These are phyloP conservation scores for Phalanger gymnotis DNA, from an alignment of 2,797 vertebrate genomes.

Conservation along the genomic window DNA sequence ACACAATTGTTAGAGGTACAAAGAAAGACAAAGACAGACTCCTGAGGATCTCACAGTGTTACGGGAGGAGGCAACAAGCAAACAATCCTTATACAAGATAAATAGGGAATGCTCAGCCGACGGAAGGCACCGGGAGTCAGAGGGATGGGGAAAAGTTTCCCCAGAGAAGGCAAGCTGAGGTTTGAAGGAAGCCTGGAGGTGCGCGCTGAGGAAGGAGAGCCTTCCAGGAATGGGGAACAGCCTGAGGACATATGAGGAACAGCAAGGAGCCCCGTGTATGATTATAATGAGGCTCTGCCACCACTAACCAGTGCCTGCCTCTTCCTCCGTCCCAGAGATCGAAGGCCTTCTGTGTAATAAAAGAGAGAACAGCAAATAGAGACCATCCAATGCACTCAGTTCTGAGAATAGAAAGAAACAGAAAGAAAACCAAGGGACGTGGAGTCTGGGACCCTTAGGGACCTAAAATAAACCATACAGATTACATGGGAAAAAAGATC, in stretches of 20 bases:
- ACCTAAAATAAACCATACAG: conserved; percentile 70
- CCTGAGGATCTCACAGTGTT: background rate
- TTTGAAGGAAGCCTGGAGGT: background rate
- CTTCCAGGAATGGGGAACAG: background rate
- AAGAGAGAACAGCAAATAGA: conserved; percentile 71
- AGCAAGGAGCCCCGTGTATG: background rate
- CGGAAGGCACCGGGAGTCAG: background rate
- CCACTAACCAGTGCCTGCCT: conserved; percentile 67
- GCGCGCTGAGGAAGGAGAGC: background rate
- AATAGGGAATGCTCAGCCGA: background rate
- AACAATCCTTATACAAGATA: background rate
- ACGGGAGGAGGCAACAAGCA: no score
- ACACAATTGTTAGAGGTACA: background rate
- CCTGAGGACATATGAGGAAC: background rate
- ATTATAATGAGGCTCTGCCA: conserved; percentile 66
- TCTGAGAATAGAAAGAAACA: conserved; percentile 44
- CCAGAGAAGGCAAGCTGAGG: background rate
- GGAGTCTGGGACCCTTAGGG: conserved; percentile 62
- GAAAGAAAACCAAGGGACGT: conserved; percentile 57
- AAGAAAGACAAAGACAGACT: background rate
- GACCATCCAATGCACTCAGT: conserved; percentile 56
- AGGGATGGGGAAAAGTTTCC: background rate
- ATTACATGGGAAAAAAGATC: conserved; percentile 63
- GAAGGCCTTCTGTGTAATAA: conserved; percentile 71
- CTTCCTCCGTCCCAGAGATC: conserved; percentile 65